phyloP scores from a whole-genome alignment of 2,888 invertebrate genomes.

The Rhingia rostrata region DNA sequence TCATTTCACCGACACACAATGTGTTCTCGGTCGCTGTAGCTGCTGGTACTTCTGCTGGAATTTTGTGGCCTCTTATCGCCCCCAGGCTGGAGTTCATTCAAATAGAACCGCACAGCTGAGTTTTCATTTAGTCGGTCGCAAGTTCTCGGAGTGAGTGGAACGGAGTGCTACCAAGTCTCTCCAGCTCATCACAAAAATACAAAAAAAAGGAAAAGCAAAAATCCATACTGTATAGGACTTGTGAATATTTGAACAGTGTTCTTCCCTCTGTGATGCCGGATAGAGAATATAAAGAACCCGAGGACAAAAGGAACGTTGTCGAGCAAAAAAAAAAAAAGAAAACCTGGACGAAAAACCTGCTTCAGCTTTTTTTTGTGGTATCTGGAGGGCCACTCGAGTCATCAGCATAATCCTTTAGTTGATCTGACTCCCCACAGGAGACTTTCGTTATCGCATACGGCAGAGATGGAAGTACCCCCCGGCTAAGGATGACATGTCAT shows the following conservation, averaged over 20 bases:
- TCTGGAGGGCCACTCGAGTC: conserved; percentile 56
- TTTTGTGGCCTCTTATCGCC: conserved; percentile 73
- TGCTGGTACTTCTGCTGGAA: conserved; percentile 71
- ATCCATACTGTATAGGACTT: conserved; percentile 41
- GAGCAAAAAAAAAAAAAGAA: conserved; percentile 20
- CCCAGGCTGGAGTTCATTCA: conserved; percentile 79
- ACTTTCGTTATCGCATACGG: conserved; percentile 32
- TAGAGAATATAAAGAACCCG: conserved; percentile 22
- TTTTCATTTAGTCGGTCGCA: conserved; percentile 82
- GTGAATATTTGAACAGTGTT: conserved; percentile 66
- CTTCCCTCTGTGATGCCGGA: conserved; percentile 19
- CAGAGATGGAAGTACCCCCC: conserved; percentile 14
- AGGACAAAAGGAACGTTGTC: conserved; percentile 37
- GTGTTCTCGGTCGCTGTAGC: conserved; percentile 70
- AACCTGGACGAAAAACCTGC: neutral
- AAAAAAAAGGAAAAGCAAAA: conserved; percentile 12
- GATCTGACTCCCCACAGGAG: conserved; percentile 48
- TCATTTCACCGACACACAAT: conserved; percentile 70
- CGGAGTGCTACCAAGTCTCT: conserved; percentile 48
- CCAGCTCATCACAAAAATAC: conserved; percentile 8
- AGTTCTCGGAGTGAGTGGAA: conserved; percentile 81
- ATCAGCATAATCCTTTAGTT: conserved; percentile 62
- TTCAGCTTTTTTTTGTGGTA: neutral
- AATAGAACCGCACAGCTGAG: conserved; percentile 82
- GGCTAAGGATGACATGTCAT: conserved; percentile 43